phyloP scores from a whole-genome alignment of 2,797 vertebrate genomes.

The Lindbergichthys nudifrons region DNA sequence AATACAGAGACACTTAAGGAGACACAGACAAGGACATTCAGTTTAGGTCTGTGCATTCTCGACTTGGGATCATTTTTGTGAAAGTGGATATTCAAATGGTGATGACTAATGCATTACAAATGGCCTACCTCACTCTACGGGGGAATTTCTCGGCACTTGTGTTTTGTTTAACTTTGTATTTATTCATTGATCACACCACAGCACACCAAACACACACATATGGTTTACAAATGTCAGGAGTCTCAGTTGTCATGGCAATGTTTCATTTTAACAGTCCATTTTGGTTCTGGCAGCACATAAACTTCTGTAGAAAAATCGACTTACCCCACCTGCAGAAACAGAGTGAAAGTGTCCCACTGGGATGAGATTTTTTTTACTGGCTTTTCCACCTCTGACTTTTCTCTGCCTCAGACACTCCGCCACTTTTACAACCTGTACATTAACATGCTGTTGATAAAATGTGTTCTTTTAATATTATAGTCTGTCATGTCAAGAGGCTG shows the following conservation, averaged over 20 bases:
- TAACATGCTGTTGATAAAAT: neutral
- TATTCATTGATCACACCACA: conserved; percentile 1
- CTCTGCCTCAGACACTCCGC: neutral
- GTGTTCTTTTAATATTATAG: neutral
- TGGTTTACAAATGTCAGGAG: neutral
- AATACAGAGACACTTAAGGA: conserved; percentile 39
- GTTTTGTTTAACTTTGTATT: neutral
- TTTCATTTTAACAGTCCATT: conserved; percentile 3
- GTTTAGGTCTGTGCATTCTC: neutral
- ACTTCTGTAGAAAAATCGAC: neutral
- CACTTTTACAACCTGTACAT: neutral
- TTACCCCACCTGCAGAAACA: neutral
- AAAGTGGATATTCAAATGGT: neutral
- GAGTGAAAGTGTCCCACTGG: neutral
- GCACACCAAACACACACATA: neutral
- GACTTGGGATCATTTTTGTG: neutral
- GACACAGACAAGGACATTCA: conserved; percentile 31
- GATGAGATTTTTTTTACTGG: neutral
- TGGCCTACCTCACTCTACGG: neutral
- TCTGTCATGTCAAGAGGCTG: neutral
- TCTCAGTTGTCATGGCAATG: conserved; percentile 30
- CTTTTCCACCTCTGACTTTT: conserved; percentile 13
- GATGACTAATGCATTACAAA: neutral
- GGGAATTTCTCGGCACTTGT: neutral
- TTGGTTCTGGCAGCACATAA: neutral